Conservation (phyloP, 2,113 vertebrate genomes). For the Fulmarus glacialis region DNA sequence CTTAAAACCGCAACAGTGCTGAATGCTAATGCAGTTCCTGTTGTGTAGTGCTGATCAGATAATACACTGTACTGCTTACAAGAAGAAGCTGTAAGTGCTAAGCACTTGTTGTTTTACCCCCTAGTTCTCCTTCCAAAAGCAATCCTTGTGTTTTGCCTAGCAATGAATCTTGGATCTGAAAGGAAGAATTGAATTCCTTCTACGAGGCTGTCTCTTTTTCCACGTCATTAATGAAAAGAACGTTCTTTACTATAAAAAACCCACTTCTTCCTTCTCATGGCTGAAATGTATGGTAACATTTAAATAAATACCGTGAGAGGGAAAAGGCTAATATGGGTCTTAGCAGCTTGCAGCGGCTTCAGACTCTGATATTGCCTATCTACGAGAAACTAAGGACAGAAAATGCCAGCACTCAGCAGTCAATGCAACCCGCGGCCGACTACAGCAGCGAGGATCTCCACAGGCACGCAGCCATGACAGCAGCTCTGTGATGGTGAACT, state of each 20-base stretch:
- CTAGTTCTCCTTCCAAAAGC: not conserved
- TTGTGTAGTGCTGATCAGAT: constrained; percentile 55
- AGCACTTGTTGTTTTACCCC: not conserved
- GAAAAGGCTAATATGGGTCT: not conserved
- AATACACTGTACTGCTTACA: constrained; percentile 9
- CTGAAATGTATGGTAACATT: not conserved
- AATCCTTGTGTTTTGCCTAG: not conserved
- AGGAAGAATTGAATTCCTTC: not conserved
- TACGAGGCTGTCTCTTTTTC: not conserved
- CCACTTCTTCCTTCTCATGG: not conserved
- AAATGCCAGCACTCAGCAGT: not conserved
- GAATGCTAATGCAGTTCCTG: constrained; percentile 55
- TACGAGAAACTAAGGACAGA: not conserved
- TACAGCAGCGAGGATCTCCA: not conserved
- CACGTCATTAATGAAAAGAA: not conserved
- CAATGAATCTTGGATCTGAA: not conserved
- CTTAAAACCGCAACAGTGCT: constrained; percentile 34
- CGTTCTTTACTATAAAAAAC: not conserved
- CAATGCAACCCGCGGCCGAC: fast-evolving
- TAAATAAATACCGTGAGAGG: not conserved
- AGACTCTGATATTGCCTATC: not conserved
- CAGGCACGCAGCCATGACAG: not conserved
- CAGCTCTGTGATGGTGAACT: not conserved
- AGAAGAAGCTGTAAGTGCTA: not conserved
- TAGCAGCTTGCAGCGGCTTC: not conserved